Conservation (phyloP, 2,888 invertebrate species). For the Harmothoe impar region DNA sequence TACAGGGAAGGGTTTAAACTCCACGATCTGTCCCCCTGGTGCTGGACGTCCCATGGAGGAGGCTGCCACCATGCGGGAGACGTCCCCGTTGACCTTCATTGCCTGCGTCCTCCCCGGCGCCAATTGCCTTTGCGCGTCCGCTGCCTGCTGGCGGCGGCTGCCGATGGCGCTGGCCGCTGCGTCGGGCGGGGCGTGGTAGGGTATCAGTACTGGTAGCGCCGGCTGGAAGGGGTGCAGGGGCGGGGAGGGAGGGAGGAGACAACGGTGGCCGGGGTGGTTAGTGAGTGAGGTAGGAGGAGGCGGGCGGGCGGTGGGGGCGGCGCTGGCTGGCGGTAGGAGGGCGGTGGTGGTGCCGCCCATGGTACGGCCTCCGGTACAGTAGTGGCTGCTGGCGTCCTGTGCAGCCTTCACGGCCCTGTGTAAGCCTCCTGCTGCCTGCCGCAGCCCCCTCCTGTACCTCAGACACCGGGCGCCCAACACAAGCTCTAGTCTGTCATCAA, state of each 20-base stretch:
- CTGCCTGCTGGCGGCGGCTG: conserved; percentile 5
- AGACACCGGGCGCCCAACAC: conserved; percentile 42
- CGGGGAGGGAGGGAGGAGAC: not conserved
- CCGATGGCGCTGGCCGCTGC: not conserved
- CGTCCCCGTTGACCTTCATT: conserved; percentile 32
- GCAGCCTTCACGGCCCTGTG: not conserved
- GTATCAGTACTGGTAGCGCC: not conserved
- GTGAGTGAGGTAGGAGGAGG: too few relatives aligned
- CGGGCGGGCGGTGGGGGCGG: conserved; percentile 7
- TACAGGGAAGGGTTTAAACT: not conserved
- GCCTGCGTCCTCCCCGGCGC: not conserved
- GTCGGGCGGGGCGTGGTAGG: not conserved
- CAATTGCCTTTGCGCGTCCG: conserved; percentile 32
- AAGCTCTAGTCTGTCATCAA: conserved; percentile 57
- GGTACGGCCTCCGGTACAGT: too few relatives aligned
- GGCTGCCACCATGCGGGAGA: not conserved
- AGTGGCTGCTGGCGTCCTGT: not conserved
- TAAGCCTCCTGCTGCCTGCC: not conserved
- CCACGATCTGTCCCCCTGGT: not conserved
- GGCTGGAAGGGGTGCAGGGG: not conserved
- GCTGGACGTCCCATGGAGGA: not conserved
- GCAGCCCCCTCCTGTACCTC: not conserved
- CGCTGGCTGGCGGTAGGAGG: not conserved
- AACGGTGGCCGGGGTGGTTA: not conserved
- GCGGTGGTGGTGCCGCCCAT: not conserved